phyloP scores from a whole-genome alignment of 2,113 vertebrate genomes.

The Sorex araneus region DNA sequence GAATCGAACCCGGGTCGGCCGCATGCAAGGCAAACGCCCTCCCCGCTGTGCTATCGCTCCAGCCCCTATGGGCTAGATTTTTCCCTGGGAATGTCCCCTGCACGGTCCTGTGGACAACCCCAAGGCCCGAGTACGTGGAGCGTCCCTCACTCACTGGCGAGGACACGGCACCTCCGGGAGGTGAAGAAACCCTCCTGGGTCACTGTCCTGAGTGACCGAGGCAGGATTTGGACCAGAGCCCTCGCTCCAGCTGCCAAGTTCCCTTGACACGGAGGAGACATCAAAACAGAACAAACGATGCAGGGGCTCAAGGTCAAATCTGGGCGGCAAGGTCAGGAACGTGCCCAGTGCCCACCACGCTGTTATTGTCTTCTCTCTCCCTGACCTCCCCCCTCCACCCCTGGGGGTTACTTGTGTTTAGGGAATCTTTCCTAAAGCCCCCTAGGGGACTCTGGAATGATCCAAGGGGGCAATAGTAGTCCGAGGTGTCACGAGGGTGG shows the following conservation, averaged over 20 bases:
- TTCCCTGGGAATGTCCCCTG: too few relatives aligned
- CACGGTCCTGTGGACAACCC: not conserved
- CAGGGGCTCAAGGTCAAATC: not conserved
- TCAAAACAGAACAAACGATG: too few relatives aligned
- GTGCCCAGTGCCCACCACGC: too few relatives aligned
- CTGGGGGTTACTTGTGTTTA: not conserved
- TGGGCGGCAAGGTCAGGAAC: not conserved
- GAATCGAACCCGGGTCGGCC: too few relatives aligned
- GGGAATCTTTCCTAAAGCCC: not conserved
- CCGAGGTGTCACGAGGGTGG: too few relatives aligned
- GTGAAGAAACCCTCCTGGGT: not conserved
- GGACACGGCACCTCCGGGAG: slow-evolving; percentile 5
- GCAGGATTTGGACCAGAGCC: not conserved
- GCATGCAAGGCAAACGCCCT: too few relatives aligned
- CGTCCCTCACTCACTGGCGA: slow-evolving; percentile 13
- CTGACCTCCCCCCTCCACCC: not conserved
- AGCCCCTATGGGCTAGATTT: not conserved
- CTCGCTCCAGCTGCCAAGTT: not conserved
- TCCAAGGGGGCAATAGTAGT: too few relatives aligned
- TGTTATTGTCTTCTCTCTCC: not conserved
- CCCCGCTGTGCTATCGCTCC: too few relatives aligned
- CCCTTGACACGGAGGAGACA: not conserved
- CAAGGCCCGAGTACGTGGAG: not conserved
- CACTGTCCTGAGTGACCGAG: not conserved
- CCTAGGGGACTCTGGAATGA: not conserved